Evolutionary conservation across 2,888 invertebrate genomes (phyloP).

Genomic region (Spilarctia lutea): DNA sequence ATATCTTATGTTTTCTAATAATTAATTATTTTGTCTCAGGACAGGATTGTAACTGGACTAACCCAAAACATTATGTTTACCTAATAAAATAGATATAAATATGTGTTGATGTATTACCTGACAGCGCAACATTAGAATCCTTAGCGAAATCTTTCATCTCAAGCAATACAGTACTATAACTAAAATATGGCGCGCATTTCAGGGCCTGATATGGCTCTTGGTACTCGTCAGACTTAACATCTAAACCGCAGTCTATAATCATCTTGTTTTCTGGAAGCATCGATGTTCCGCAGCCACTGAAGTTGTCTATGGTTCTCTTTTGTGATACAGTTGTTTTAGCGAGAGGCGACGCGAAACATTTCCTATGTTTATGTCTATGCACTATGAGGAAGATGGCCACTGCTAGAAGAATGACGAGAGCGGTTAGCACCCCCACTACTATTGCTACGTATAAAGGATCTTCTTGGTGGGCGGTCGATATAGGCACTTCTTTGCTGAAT

Average conservation of each 20-base stretch:
- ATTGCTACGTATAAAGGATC: constrained; percentile 92
- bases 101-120: constrained; percentile 61
- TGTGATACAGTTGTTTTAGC: constrained; percentile 80
- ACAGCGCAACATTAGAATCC: constrained; percentile 74
- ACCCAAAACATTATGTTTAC: not conserved
- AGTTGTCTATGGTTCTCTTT: constrained; percentile 85
- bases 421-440: constrained; percentile 91
- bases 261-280: constrained; percentile 85
- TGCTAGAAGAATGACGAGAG: constrained; percentile 90
- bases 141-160: constrained; percentile 91
- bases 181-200: constrained; percentile 91
- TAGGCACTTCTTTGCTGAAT: constrained; percentile 86
- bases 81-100: not conserved
- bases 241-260: constrained; percentile 86
- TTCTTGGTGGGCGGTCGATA: constrained; percentile 89
- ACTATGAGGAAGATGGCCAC: constrained; percentile 91
- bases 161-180: constrained; percentile 91
- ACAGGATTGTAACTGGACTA: not conserved
- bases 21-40: no score
- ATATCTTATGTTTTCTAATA: no score
- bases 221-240: constrained; percentile 90
- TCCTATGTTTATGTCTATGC: constrained; percentile 90
- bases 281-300: constrained; percentile 84
- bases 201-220: constrained; percentile 93
- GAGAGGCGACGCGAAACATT: constrained; percentile 91